Conservation (phyloP, 2,797 vertebrate genomes). For the Poeciliopsis paucimaculata region DNA sequence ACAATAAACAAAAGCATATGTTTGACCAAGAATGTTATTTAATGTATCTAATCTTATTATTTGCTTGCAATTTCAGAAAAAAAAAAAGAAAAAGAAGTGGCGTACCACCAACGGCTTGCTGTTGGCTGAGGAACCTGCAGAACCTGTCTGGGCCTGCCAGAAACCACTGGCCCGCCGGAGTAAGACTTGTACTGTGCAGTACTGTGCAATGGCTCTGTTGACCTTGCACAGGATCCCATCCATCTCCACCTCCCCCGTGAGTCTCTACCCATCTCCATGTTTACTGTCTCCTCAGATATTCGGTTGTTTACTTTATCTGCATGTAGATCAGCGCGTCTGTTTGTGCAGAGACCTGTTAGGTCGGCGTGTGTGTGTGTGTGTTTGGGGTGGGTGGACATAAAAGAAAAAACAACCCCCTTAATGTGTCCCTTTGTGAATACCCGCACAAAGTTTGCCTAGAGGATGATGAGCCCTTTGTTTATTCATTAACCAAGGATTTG, state of each 20-base stretch:
- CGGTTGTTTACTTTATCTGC: constrained; percentile 7
- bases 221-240: constrained; percentile 81
- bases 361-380: neutral
- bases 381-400: too few species aligned
- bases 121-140: constrained; percentile 53
- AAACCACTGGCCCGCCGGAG: constrained; percentile 39
- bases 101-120: neutral
- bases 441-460: constrained; percentile 16
- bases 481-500: constrained; percentile 1
- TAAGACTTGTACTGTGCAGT: constrained; percentile 34
- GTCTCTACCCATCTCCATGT: constrained; percentile 39
- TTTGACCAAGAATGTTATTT: neutral
- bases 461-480: constrained; percentile 25
- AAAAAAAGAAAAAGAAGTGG: neutral
- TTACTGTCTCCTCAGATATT: neutral
- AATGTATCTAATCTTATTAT: constrained; percentile 3
- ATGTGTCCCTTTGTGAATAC: constrained; percentile 14
- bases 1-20: neutral
- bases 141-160: constrained; percentile 62
- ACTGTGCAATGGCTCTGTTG: constrained; percentile 79
- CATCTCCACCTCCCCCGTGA: constrained; percentile 71
- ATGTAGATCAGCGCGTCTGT: constrained; percentile 6
- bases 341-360: neutral
- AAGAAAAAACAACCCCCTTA: constrained; percentile 1
- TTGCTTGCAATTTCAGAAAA: constrained; percentile 50